These are phyloP conservation scores for Sebastes kiyomatsui DNA, from an alignment of 2,797 vertebrate species.

Conservation along the genomic window DNA sequence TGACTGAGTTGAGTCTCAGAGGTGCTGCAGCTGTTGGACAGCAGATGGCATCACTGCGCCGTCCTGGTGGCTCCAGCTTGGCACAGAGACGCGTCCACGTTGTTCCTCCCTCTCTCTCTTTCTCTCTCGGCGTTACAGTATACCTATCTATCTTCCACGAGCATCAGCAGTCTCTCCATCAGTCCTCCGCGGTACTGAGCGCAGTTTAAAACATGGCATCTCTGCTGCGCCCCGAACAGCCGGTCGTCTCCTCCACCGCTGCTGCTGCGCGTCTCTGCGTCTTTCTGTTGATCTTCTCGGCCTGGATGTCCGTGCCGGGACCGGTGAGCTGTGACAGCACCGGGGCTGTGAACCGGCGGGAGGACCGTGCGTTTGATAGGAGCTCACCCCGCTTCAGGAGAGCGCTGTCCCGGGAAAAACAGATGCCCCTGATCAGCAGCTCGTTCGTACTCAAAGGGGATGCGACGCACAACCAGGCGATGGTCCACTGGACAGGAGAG, in stretches of 20 bases:
- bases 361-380: constrained; percentile 54
- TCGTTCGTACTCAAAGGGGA: constrained; percentile 98
- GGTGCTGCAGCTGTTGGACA: constrained; percentile 39
- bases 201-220: constrained; percentile 69
- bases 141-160: constrained; percentile 75
- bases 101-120: constrained; percentile 57
- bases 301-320: constrained; percentile 74
- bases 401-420: constrained; percentile 82
- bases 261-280: constrained; percentile 71
- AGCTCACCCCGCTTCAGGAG: constrained; percentile 76
- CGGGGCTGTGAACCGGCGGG: constrained; percentile 64
- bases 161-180: constrained; percentile 78
- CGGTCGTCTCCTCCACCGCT: constrained; percentile 27
- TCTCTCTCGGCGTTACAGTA: constrained; percentile 52
- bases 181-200: constrained; percentile 71
- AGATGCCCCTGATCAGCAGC: constrained; percentile 90
- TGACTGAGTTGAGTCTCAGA: not conserved
- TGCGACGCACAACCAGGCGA: constrained; percentile 98
- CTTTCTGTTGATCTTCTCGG: constrained; percentile 72
- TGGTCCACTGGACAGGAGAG: constrained; percentile 99
- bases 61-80: constrained; percentile 31
- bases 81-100: constrained; percentile 74
- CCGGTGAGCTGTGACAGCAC: constrained; percentile 67
- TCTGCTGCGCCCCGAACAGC: constrained; percentile 63
- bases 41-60: constrained; percentile 70